These are phyloP conservation scores for Astyanax mexicanus DNA, from an alignment of 2,797 vertebrate species.

Conservation along the genomic window DNA sequence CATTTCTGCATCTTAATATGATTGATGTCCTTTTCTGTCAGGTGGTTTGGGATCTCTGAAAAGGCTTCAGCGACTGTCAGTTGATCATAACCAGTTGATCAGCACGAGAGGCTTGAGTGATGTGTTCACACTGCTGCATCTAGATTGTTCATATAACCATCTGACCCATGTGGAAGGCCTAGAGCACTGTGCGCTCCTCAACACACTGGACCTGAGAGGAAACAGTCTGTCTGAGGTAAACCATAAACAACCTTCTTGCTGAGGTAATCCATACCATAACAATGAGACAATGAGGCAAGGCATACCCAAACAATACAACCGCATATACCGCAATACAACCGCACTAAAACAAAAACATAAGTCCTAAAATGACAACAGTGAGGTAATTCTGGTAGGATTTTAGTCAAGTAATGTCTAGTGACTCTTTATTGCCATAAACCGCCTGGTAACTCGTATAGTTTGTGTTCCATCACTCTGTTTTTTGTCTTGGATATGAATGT, in stretches of 20 bases:
- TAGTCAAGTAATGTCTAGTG: slow-evolving; percentile 27
- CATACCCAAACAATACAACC: neutral
- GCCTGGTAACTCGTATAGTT: slow-evolving; percentile 7
- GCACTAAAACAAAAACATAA: neutral
- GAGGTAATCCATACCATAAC: slow-evolving; percentile 13
- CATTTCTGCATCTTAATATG: slow-evolving; percentile 14
- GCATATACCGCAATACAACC: neutral
- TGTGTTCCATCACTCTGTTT: slow-evolving; percentile 18
- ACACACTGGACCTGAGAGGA: slow-evolving; percentile 86
- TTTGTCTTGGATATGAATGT: slow-evolving; percentile 16
- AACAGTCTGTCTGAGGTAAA: slow-evolving; percentile 92
- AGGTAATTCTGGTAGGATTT: neutral
- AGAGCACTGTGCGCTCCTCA: slow-evolving; percentile 87
- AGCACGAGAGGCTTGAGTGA: slow-evolving; percentile 86
- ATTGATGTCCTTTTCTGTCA: slow-evolving; percentile 67
- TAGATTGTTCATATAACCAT: slow-evolving; percentile 93
- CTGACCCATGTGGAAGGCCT: slow-evolving; percentile 85
- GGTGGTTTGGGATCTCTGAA: slow-evolving; percentile 86
- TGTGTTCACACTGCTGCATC: slow-evolving; percentile 80
- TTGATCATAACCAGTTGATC: slow-evolving; percentile 93
- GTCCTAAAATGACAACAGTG: neutral
- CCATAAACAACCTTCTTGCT: slow-evolving; percentile 4
- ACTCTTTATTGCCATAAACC: slow-evolving; percentile 20
- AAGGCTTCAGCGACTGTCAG: slow-evolving; percentile 84
- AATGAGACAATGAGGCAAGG: slow-evolving; percentile 5